These are phyloP conservation scores for Sorex maritimensis DNA, from an alignment of 2,797 vertebrate genomes.

Conservation along the genomic window DNA sequence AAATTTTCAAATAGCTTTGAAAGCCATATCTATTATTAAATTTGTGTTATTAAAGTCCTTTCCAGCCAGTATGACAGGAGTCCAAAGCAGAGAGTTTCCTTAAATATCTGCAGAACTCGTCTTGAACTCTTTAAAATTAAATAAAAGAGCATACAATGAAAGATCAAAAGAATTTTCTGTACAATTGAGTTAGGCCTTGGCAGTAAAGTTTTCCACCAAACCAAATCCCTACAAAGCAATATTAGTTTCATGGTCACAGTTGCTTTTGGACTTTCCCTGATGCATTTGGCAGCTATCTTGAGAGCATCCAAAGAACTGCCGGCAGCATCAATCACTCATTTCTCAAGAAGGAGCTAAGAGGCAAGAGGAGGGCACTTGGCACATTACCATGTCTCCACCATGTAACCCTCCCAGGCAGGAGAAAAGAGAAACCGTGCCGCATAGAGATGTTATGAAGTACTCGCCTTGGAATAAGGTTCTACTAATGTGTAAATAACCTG, in stretches of 20 bases:
- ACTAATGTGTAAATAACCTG: constrained; percentile 90
- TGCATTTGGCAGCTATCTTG: constrained; percentile 86
- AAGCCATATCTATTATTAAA: constrained; percentile 85
- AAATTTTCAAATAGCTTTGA: constrained; percentile 86
- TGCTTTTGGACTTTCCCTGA: constrained; percentile 82
- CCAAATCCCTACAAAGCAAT: constrained; percentile 85
- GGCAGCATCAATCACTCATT: constrained; percentile 82
- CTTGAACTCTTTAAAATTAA: constrained; percentile 84
- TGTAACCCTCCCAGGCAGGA: constrained; percentile 77
- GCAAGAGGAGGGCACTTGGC: constrained; percentile 66
- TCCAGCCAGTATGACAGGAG: constrained; percentile 53
- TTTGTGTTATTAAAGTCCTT: constrained; percentile 83
- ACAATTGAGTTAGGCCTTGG: constrained; percentile 82
- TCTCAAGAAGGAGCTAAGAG: constrained; percentile 77
- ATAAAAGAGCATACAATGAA: constrained; percentile 74
- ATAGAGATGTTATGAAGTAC: constrained; percentile 87
- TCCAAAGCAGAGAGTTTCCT: constrained; percentile 76
- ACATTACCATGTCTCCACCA: constrained; percentile 68
- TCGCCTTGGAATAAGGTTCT: constrained; percentile 83
- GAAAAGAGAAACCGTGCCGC: constrained; percentile 74
- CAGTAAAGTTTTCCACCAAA: constrained; percentile 82
- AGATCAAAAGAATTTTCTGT: constrained; percentile 81
- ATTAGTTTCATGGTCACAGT: constrained; percentile 82
- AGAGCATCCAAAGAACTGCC: constrained; percentile 82
- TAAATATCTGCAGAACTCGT: constrained; percentile 76